A percentile compares a stretch with the other conserved stretches of the same genome.
These are phyloP conservation scores for Mustela erminea DNA, from an alignment of 2,797 vertebrate genomes.

Conservation along the genomic window DNA sequence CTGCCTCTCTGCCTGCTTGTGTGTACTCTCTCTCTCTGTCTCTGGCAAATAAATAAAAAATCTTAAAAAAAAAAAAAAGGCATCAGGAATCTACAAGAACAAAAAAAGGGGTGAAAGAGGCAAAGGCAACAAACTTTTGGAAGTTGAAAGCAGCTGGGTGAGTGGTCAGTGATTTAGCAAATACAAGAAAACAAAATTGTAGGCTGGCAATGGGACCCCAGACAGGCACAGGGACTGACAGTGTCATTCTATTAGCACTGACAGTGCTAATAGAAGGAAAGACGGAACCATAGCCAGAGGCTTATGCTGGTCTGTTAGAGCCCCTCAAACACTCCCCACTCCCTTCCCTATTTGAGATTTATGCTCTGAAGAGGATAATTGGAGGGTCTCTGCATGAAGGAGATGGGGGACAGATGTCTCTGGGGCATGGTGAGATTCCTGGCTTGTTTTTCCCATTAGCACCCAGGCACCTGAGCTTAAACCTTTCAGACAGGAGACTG, in stretches of 20 bases:
- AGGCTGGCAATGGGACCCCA: neutral
- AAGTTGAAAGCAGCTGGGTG: conserved; percentile 25
- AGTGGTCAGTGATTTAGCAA: neutral
- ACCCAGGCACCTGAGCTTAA: neutral
- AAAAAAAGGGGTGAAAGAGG: conserved; percentile 27
- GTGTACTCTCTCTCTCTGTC: no score
- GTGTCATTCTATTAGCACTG: no score
- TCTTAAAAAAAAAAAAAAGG: neutral
- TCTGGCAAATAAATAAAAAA: no score
- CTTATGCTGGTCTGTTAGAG: neutral
- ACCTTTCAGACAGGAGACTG: neutral
- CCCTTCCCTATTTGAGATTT: neutral
- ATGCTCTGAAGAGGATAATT: neutral
- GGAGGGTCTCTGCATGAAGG: neutral
- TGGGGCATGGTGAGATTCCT: neutral
- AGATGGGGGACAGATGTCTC: neutral
- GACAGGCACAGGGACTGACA: neutral
- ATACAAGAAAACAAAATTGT: neutral
- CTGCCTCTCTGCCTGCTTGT: no score
- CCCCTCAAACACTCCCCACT: no score
- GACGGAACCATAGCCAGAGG: neutral
- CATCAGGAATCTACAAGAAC: neutral
- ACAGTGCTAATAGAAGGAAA: neutral
- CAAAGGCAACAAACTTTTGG: conserved; percentile 3
- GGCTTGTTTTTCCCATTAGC: neutral